These are phyloP conservation scores for Leontocebus nigricollis DNA, from an alignment of 2,797 vertebrate genomes.

Conservation along the genomic window DNA sequence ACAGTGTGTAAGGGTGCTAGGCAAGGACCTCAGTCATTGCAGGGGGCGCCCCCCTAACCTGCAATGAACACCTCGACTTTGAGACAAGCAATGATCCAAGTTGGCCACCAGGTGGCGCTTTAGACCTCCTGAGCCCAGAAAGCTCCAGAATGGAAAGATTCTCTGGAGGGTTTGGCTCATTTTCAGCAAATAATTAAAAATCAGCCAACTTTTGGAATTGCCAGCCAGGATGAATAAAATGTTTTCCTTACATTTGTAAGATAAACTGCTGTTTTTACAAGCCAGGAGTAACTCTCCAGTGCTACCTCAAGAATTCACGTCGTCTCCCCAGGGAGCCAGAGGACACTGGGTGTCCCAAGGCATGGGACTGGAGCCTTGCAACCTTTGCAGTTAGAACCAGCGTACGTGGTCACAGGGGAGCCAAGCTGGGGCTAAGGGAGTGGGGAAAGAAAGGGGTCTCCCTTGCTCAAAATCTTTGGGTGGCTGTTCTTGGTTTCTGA, in stretches of 20 bases:
- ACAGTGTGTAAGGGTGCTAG: not conserved
- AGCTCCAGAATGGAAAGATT: not conserved
- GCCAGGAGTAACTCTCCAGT: not conserved
- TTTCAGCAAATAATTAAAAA: not conserved
- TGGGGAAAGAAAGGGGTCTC: not conserved
- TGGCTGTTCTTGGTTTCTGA: not conserved
- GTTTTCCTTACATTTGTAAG: not conserved
- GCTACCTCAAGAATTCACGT: not conserved
- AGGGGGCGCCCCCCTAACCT: rapidly evolving
- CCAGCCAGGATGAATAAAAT: not conserved
- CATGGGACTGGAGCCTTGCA: not conserved
- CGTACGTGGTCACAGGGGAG: not conserved
- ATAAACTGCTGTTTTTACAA: not conserved
- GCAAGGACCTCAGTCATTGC: not conserved
- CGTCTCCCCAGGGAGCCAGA: not conserved
- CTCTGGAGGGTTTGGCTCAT: not conserved
- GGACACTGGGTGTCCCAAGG: no score
- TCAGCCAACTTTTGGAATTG: not conserved
- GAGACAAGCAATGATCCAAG: not conserved
- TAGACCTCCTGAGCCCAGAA: not conserved
- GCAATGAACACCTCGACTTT: not conserved
- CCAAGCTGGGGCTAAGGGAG: not conserved
- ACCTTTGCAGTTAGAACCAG: not conserved
- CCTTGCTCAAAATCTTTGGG: not conserved
- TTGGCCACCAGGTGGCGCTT: constrained; percentile 76